These are phyloP conservation scores for Telmatochromis brichardi DNA, from an alignment of 2,113 vertebrate genomes.

Conservation along the genomic window DNA sequence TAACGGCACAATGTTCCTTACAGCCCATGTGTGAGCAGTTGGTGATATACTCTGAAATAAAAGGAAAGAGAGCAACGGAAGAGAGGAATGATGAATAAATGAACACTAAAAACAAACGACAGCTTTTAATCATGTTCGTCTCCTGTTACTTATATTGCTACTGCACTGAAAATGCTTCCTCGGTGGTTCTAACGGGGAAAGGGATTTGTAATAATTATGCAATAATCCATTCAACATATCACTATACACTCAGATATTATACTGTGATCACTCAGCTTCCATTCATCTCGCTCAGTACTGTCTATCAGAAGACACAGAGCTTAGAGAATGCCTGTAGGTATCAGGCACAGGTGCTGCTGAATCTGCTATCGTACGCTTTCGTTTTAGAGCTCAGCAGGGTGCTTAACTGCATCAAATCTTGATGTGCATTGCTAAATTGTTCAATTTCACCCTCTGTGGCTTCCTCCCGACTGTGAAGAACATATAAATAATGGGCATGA, in stretches of 20 bases:
- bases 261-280: neutral
- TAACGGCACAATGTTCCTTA: constrained; percentile 84
- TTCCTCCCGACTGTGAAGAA: neutral
- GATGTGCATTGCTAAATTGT: neutral
- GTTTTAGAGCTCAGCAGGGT: neutral
- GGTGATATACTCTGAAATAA: constrained; percentile 67
- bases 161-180: neutral
- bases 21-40: constrained; percentile 81
- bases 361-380: neutral
- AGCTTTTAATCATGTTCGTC: neutral
- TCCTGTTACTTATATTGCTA: neutral
- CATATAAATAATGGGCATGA: neutral
- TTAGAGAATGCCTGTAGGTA: neutral
- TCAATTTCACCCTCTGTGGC: neutral
- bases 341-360: constrained; percentile 5
- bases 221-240: neutral
- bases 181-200: neutral
- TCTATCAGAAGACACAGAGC: neutral
- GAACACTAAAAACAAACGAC: neutral
- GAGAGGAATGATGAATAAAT: neutral
- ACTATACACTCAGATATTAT: neutral
- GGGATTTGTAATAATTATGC: neutral
- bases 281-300: neutral
- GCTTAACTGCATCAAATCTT: neutral
- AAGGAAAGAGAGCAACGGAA: neutral